phyloP scores from a whole-genome alignment of 2,888 invertebrate species.

The Drosophila sordidula region DNA sequence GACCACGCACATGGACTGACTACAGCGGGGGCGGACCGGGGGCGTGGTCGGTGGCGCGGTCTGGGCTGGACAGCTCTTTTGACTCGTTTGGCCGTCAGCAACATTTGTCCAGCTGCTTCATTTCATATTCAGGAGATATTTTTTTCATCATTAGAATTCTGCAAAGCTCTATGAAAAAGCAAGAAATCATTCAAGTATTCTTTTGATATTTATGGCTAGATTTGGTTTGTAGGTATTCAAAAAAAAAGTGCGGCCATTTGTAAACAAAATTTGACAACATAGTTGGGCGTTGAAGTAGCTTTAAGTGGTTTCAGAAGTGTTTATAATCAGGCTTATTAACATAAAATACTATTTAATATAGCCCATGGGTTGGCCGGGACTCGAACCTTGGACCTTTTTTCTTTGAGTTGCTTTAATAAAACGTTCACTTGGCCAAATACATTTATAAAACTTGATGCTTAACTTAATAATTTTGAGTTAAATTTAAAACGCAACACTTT shows the following conservation, averaged over 20 bases:
- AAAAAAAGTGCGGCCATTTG: not conserved
- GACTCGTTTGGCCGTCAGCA: constrained; percentile 7
- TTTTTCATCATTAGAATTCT: constrained; percentile 61
- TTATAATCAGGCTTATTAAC: constrained; percentile 4
- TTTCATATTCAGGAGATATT: constrained; percentile 77
- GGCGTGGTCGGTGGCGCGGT: no score
- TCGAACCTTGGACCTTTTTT: not conserved
- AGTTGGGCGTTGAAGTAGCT: not conserved
- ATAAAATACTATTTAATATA: not conserved
- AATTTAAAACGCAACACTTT: not conserved
- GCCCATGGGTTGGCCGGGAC: not conserved
- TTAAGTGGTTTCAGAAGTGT: not conserved
- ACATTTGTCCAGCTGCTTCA: constrained; percentile 80
- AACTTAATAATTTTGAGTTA: not conserved
- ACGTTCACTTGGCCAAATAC: not conserved
- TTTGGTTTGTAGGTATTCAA: constrained; percentile 8
- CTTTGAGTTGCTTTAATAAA: not conserved
- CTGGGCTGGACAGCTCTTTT: not conserved
- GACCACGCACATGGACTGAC: constrained; percentile 8
- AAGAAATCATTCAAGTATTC: constrained; percentile 58
- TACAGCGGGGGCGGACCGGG: not conserved
- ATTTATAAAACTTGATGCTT: not conserved
- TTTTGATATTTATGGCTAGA: constrained; percentile 37
- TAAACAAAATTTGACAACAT: not conserved
- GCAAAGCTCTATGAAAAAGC: constrained; percentile 48